These are phyloP conservation scores for Drosophila niveifrons DNA, from an alignment of 2,888 invertebrate species.

Conservation along the genomic window DNA sequence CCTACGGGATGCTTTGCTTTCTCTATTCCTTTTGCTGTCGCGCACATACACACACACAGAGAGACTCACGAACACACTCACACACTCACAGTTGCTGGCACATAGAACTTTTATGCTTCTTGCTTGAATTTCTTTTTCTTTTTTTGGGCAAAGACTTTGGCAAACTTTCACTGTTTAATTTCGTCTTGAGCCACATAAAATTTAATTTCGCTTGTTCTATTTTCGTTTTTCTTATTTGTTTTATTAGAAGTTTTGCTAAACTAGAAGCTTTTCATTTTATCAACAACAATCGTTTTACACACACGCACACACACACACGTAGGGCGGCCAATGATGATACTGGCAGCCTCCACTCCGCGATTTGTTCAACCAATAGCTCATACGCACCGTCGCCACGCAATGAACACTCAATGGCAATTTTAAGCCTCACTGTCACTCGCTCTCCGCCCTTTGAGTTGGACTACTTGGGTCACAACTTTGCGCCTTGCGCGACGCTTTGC, in stretches of 20 bases:
- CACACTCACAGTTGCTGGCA: conserved; percentile 16
- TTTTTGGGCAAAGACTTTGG: conserved; percentile 18
- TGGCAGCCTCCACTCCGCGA: conserved; percentile 44
- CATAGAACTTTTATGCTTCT: conserved; percentile 52
- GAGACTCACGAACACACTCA: conserved; percentile 27
- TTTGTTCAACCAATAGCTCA: conserved; percentile 31
- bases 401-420: conserved; percentile 11
- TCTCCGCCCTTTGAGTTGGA: conserved; percentile 22
- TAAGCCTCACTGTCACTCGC: background rate
- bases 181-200: conserved; percentile 18
- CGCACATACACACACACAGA: conserved; percentile 29
- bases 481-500: conserved; percentile 59
- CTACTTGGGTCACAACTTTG: conserved; percentile 56
- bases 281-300: conserved; percentile 34
- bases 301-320: conserved; percentile 41
- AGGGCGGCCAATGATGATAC: conserved; percentile 17
- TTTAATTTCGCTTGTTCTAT: conserved; percentile 30
- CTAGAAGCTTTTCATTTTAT: conserved; percentile 47
- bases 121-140: conserved; percentile 18
- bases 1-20: conserved; percentile 76
- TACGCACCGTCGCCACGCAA: conserved; percentile 65
- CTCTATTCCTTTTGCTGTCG: conserved; percentile 71
- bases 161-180: conserved; percentile 41
- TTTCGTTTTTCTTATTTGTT: conserved; percentile 14
- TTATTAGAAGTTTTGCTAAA: conserved; percentile 47